Base-by-base conservation (phyloP, 2,113 vertebrate species). In the Anthoscopus minutus region DNA sequence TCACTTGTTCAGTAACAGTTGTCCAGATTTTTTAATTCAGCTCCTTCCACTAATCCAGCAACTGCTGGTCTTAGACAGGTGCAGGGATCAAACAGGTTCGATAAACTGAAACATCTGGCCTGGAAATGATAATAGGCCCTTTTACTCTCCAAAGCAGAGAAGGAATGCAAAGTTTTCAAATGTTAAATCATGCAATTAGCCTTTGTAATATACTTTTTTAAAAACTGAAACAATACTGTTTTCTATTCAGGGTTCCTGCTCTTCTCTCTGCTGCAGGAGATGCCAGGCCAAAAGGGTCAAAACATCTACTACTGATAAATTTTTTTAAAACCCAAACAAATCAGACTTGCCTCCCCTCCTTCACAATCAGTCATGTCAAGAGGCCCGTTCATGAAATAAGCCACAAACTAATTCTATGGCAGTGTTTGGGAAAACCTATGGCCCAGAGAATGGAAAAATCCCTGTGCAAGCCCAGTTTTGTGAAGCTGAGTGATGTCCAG, bases 51-150 rank as follows among this genome's bases (percentile, higher is more conserved):
- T 98, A 98, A 98, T 98, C 98, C 98, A 96, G 95, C 98, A 98
- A 98, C 98, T 98, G 98, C 98, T 98, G 97, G 96, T 96, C 86
- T 90, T 70, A 96, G 97, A 98, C 98, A 98, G 98, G 98, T 98
- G 98, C 98, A 97, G 96, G 98, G 98, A 98, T 98, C 98, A 98
- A 98, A 97, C 95, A 87, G 93, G 97, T 98, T 98, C 98, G 97
- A 96, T 97, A 98, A 98, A 98, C 97, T 96, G 96, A 98, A 98
- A 98, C 98, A 98, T 98, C 98, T 98, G 98, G 98, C 96, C 96
- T 96, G 67, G 88, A 97, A 97, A 97, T 97, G 97, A 98, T 98
- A 98, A 98, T 98, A 97, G 97, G 81, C 79, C 96, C 97, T 97
- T 98, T 98, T 97, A 97, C 92, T 98, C 91, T 97, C 95, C 85